Evolutionary conservation across 2,888 invertebrate species (phyloP), one percentile per base, ranked within the genome.

Genomic region (Melipona bicolor): DNA sequence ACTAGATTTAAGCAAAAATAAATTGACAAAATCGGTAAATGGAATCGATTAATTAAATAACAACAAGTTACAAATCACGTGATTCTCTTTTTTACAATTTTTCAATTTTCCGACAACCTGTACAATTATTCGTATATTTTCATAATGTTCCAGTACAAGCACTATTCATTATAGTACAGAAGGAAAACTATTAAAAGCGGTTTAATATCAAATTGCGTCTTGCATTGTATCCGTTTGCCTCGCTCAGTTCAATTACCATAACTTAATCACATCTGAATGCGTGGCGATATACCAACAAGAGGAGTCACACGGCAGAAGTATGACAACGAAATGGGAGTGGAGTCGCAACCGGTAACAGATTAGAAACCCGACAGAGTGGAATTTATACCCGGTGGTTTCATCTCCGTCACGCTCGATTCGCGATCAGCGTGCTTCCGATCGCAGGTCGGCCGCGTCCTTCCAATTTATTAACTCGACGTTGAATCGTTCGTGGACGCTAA

Each of bases 391-490:
- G 36, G 52, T 32, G 50, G 73, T 74, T 74, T 27, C 32, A 19
- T 19, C 72, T n/a, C n/a, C 36, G 71, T 71, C 54, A 62, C 73
- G 73, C 49, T 64, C 32, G 24, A 65, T 65, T 24, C n/a, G 11
- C 52, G 78, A 72, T 77, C 72, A 68, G 56, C 50, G 74, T 43
- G 54, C 75, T 62, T 74, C 61, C 27, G 74, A 74, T 67, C 73
- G 32, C 54, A 15, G 21, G 27, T 24, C 52, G n/a, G 32, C 13
- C 17, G 70, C 70, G 21, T 61, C 32, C 67, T 32, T 32, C 24
- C 65, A 24, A 80, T 76, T 76, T 80, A 80, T 80, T 80, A 77
- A 50, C 65, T 27, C 27, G 56, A 70, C 65, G 27, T 43, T 71
- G 80, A 77, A 71, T 80, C 77, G 65, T 59, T 27, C 17, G 50